phyloP scores from a whole-genome alignment of 2,888 invertebrate species.

The Protonemura montana region DNA sequence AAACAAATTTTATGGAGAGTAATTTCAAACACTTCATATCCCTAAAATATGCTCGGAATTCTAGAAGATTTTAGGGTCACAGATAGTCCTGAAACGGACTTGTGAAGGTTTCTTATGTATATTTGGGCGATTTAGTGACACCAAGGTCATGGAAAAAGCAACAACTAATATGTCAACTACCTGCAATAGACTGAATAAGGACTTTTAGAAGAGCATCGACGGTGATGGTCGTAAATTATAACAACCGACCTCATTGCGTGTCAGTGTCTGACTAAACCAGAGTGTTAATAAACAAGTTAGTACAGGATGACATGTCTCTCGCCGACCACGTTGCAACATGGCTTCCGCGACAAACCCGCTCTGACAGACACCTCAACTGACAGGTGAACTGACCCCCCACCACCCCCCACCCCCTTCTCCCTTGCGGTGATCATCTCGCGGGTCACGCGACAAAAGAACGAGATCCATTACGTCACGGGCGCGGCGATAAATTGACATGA shows the following conservation, averaged over 20 bases:
- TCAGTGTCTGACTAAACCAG: neutral
- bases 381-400: neutral
- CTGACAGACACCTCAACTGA: neutral
- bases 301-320: neutral
- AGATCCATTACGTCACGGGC: conserved; percentile 1
- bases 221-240: neutral
- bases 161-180: too few relatives aligned
- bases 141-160: too few relatives aligned
- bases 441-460: neutral
- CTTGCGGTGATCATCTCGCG: neutral
- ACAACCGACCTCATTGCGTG: neutral
- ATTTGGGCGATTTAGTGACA: too few relatives aligned
- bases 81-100: too few relatives aligned
- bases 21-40: too few relatives aligned
- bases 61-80: too few relatives aligned
- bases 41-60: too few relatives aligned
- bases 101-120: too few relatives aligned
- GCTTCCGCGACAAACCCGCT: neutral
- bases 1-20: too few relatives aligned
- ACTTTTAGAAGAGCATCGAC: neutral
- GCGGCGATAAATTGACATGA: neutral
- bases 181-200: too few relatives aligned
- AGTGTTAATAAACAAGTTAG: neutral
- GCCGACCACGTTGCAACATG: neutral
- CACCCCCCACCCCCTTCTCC: neutral